Percentiles rank a stretch among this genome's conserved stretches.
These are phyloP conservation scores for Ephestia elutella DNA, from an alignment of 1,140 invertebrate genomes.

Conservation along the genomic window DNA sequence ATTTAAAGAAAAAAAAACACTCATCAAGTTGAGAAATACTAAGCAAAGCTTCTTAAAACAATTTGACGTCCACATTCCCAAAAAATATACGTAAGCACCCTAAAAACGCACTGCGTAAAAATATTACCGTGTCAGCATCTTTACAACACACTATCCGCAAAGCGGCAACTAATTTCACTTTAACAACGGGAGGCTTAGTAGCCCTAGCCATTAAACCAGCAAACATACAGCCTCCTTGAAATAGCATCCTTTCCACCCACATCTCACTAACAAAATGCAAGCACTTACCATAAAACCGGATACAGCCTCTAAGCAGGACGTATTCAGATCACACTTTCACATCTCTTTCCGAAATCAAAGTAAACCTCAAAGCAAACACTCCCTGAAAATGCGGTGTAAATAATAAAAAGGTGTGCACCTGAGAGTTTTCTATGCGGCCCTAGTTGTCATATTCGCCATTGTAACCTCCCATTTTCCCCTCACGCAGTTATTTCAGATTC, in stretches of 20 bases:
- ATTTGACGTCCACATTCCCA: too few relatives aligned
- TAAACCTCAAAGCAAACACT: slow-evolving; percentile 68
- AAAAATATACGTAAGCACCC: too few relatives aligned
- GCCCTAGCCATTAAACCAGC: slow-evolving; percentile 1
- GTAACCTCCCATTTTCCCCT: slow-evolving; percentile 52
- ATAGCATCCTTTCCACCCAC: slow-evolving; percentile 20
- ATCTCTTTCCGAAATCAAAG: slow-evolving; percentile 68
- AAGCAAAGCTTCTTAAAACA: too few relatives aligned
- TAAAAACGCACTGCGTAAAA: too few relatives aligned
- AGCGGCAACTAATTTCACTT: slow-evolving; percentile 1
- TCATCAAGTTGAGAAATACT: too few relatives aligned
- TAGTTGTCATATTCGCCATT: slow-evolving; percentile 62
- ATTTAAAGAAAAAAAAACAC: too few relatives aligned
- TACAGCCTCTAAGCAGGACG: slow-evolving; percentile 21
- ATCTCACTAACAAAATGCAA: slow-evolving; percentile 30
- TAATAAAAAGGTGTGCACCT: slow-evolving; percentile 67
- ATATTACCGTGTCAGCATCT: neutral
- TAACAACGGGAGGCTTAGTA: neutral
- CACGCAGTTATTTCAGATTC: slow-evolving; percentile 61
- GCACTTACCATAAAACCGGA: slow-evolving; percentile 49
- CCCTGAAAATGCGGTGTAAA: slow-evolving; percentile 72
- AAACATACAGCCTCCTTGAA: neutral
- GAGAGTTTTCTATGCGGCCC: slow-evolving; percentile 41
- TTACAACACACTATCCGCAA: neutral
- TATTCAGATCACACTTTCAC: slow-evolving; percentile 65